Base-by-base conservation (phyloP, 2,797 vertebrate genomes). In the Gymnoscopelus microlampas region DNA sequence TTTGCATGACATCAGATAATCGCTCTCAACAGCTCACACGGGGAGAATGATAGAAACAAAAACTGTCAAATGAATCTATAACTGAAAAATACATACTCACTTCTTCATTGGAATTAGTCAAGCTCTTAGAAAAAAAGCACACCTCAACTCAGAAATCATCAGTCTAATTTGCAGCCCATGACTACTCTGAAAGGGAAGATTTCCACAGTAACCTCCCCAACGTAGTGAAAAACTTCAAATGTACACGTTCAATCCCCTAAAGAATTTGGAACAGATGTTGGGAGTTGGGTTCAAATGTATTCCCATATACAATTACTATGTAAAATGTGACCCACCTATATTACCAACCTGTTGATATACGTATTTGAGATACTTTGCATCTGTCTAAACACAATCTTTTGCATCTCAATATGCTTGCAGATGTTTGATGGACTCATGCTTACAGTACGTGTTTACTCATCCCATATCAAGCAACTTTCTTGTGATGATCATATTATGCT, bases 61-160 rank as follows among this genome's bases (percentile, higher is more conserved):
- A 74, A 80, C 60, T 72, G 80, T 56, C 50, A 87, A 89, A 84
- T 86, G 14, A 78, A 81, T 63, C 87, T 87, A 89, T 68, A 85
- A 71, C 78, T 87, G 12, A 82, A 85, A 87, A 89, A 83, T 78
- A 82, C 68, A 71, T 72, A 77, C 65, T 84, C 80, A 83, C 82
- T 74, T 73, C 78, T 80, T 81, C 82, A 69, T 59, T 71, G 79
- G 81, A 87, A 85, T 85, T 62, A 81, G 54, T 77, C 71, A 49
- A 76, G 66, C 68, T 79, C 60, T 77, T 58, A 77, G 7, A 48
- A 80, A 84, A 71, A 74, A 80, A 81, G 65, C 75, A 79, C 79
- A 81, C 67, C 76, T 85, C 76, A 80, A 78, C 73, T 85, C 76
- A 80, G 78, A 84, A 82, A 86, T 70, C 35, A 39, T 39, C 39